Conservation (phyloP, 2,797 vertebrate genomes). For the Melanotaenia parkinsoni region DNA sequence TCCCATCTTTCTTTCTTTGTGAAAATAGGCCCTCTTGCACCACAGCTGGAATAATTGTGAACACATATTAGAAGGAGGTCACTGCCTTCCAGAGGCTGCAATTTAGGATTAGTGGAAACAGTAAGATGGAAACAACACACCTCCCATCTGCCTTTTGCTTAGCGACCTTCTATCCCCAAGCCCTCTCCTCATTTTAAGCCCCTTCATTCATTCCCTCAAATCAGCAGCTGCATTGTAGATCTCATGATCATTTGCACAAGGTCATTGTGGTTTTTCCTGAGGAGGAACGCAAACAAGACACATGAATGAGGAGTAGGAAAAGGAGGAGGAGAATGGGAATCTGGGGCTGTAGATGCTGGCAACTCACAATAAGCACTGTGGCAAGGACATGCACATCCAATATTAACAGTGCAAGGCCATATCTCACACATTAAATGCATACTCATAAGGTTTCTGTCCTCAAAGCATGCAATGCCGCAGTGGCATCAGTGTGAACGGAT, state of each 20-base stretch:
- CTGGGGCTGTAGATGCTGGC: constrained; percentile 60
- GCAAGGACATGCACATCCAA: constrained; percentile 52
- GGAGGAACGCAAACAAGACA: constrained; percentile 69
- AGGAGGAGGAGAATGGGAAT: constrained; percentile 33
- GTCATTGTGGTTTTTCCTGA: constrained; percentile 49
- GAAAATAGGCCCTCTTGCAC: constrained; percentile 66
- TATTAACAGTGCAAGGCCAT: constrained; percentile 48
- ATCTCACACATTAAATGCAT: constrained; percentile 25
- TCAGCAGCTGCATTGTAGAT: constrained; percentile 57
- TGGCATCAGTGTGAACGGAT: constrained; percentile 40
- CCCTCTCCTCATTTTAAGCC: constrained; percentile 57
- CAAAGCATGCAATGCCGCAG: constrained; percentile 21
- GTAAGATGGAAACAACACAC: constrained; percentile 77
- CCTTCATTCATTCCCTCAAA: constrained; percentile 66
- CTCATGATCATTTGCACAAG: constrained; percentile 46
- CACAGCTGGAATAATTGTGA: constrained; percentile 75
- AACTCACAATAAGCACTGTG: constrained; percentile 29
- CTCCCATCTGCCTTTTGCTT: constrained; percentile 66
- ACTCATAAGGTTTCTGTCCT: constrained; percentile 27
- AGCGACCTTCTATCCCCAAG: constrained; percentile 43
- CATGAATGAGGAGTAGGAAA: constrained; percentile 48
- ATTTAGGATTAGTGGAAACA: constrained; percentile 81
- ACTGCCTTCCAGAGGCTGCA: constrained; percentile 79
- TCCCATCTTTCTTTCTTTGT: constrained; percentile 67
- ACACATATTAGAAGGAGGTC: constrained; percentile 81